Evolutionary conservation across 1,140 invertebrate species (phyloP).

Genomic region (Gonioctena quinquepunctata): DNA sequence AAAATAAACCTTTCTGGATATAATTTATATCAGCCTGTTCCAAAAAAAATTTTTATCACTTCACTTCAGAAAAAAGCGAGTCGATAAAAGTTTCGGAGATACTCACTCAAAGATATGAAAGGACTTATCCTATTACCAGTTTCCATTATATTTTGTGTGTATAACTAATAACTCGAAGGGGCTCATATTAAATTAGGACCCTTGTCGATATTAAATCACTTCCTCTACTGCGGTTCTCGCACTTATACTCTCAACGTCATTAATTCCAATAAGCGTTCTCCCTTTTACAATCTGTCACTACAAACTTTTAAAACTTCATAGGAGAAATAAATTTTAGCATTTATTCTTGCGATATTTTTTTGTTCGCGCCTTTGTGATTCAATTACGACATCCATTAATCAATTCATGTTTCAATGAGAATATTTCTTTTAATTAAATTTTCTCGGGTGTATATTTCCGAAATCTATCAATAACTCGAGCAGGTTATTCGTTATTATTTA

Average conservation of each 20-base stretch:
- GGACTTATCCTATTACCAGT: slow-evolving; percentile 40
- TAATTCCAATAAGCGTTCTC: slow-evolving; percentile 48
- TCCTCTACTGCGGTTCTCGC: slow-evolving; percentile 43
- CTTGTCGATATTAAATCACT: slow-evolving; percentile 48
- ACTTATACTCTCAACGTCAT: slow-evolving; percentile 36
- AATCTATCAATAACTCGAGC: slow-evolving; percentile 31
- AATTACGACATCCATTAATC: slow-evolving; percentile 52
- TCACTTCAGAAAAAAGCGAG: too few species aligned
- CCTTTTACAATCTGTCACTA: slow-evolving; percentile 49
- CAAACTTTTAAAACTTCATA: slow-evolving; percentile 52
- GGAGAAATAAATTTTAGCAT: slow-evolving; percentile 49
- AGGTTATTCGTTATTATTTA: neutral
- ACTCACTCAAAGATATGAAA: slow-evolving; percentile 34
- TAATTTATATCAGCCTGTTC: too few species aligned
- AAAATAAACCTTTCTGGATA: too few species aligned
- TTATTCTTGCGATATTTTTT: slow-evolving; percentile 48
- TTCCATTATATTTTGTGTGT: slow-evolving; percentile 50
- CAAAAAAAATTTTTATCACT: too few species aligned
- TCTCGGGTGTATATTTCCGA: slow-evolving; percentile 25
- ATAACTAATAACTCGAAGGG: slow-evolving; percentile 49
- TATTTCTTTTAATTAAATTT: slow-evolving; percentile 48
- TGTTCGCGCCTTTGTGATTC: slow-evolving; percentile 49
- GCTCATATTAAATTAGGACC: slow-evolving; percentile 50
- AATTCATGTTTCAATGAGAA: slow-evolving; percentile 50
- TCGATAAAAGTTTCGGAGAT: too few species aligned